Evolutionary conservation across 2,113 vertebrate species (phyloP).

Genomic region (Brachypteracias leptosomus): DNA sequence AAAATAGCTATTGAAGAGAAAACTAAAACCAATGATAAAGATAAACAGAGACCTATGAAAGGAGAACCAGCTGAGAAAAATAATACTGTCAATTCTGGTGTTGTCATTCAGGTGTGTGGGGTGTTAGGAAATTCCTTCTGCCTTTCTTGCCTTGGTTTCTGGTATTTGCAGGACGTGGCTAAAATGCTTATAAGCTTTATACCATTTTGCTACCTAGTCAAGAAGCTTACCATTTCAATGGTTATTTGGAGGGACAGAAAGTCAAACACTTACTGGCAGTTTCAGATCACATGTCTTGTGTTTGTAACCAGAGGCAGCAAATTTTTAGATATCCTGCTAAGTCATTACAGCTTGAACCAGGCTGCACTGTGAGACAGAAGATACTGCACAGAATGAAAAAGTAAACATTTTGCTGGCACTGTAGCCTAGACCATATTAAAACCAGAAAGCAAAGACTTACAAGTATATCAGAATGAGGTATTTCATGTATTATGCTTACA

Average conservation of each 20-base stretch:
- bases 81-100: background rate
- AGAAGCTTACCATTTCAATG: background rate
- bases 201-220: background rate
- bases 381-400: slow-evolving; percentile 29
- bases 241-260: background rate
- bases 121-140: background rate
- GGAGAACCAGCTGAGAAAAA: background rate
- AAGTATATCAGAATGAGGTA: background rate
- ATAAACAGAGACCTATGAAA: background rate
- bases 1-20: background rate
- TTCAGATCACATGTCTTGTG: background rate
- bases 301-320: slow-evolving; percentile 26
- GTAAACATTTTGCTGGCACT: slow-evolving; percentile 6
- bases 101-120: rapidly evolving
- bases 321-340: slow-evolving; percentile 43
- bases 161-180: background rate
- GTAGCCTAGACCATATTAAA: slow-evolving; percentile 43
- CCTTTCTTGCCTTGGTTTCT: background rate
- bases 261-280: background rate
- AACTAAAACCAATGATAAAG: background rate
- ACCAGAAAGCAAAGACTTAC: slow-evolving; percentile 37
- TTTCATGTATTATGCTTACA: background rate
- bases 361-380: background rate
- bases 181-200: background rate
- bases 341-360: slow-evolving; percentile 1